phyloP scores from a whole-genome alignment of 2,113 vertebrate species.

The Oreotrochilus melanogaster region DNA sequence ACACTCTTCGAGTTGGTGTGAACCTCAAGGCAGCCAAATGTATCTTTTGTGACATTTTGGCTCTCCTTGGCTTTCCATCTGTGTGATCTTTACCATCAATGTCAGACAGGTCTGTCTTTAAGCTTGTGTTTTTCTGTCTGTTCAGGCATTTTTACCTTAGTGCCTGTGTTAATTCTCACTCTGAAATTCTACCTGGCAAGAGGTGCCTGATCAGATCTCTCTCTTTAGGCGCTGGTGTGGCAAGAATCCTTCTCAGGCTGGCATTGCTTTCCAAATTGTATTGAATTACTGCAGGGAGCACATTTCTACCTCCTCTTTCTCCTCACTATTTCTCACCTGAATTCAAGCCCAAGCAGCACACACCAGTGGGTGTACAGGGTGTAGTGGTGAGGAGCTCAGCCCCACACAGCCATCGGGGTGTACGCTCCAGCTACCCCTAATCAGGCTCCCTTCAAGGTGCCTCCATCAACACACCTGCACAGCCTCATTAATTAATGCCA shows the following conservation, averaged over 20 bases:
- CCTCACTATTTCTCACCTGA: neutral
- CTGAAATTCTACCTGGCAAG: neutral
- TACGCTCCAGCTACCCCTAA: neutral
- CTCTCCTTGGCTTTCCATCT: neutral
- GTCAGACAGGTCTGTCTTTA: neutral
- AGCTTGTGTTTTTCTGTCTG: neutral
- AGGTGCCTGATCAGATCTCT: neutral
- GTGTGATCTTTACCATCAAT: neutral
- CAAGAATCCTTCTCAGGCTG: neutral
- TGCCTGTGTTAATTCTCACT: neutral
- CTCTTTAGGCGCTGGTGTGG: neutral
- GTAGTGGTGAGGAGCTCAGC: neutral
- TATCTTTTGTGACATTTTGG: neutral
- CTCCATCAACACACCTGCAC: neutral
- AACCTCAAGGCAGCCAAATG: neutral
- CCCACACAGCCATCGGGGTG: fast-evolving
- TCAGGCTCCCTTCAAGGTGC: neutral
- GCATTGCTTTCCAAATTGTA: neutral
- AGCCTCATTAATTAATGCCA: constrained; percentile 1
- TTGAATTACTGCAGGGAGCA: neutral
- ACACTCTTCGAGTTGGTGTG: neutral
- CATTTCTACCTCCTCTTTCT: neutral
- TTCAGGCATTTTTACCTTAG: neutral
- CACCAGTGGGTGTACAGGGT: neutral
- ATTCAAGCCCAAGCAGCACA: neutral